Percentiles rank a stretch among this genome's conserved stretches.
These are phyloP conservation scores for Datnioides undecimradiatus DNA, from an alignment of 2,113 vertebrate species.

Conservation along the genomic window DNA sequence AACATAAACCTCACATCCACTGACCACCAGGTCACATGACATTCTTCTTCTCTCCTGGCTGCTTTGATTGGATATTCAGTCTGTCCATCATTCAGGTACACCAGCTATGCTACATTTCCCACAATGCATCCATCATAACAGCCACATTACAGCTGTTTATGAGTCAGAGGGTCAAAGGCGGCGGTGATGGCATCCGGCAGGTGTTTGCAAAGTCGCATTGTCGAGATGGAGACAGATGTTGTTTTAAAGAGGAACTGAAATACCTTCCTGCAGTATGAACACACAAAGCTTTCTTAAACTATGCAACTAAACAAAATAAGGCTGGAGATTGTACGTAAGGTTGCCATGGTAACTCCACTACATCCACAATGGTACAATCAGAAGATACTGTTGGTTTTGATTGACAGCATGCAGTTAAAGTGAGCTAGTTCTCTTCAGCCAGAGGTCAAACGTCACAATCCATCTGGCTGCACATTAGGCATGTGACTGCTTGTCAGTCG, in stretches of 20 bases:
- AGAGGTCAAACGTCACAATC: background rate
- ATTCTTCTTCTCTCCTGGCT: background rate
- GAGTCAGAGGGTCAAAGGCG: background rate
- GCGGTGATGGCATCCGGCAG: background rate
- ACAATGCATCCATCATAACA: background rate
- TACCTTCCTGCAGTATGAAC: background rate
- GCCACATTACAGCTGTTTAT: too few species aligned
- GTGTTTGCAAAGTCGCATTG: background rate
- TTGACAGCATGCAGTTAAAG: slow-evolving; percentile 47
- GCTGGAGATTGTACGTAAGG: background rate
- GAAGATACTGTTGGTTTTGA: slow-evolving; percentile 19
- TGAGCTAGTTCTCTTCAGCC: slow-evolving; percentile 14
- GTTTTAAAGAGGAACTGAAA: background rate
- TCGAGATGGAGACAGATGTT: background rate
- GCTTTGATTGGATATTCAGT: too few species aligned
- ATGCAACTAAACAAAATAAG: slow-evolving; percentile 7
- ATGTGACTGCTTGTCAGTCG: background rate
- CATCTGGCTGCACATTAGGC: too few species aligned
- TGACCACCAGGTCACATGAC: slow-evolving; percentile 8
- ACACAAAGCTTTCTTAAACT: background rate
- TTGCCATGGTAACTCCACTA: slow-evolving; percentile 30
- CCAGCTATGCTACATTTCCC: background rate
- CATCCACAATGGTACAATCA: slow-evolving; percentile 27
- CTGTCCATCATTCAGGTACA: background rate
- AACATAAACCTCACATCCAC: background rate